Evolutionary conservation across 2,797 vertebrate genomes (phyloP), one percentile per base, ranked within the genome.

Genomic region (Notoglanidium macrostoma): DNA sequence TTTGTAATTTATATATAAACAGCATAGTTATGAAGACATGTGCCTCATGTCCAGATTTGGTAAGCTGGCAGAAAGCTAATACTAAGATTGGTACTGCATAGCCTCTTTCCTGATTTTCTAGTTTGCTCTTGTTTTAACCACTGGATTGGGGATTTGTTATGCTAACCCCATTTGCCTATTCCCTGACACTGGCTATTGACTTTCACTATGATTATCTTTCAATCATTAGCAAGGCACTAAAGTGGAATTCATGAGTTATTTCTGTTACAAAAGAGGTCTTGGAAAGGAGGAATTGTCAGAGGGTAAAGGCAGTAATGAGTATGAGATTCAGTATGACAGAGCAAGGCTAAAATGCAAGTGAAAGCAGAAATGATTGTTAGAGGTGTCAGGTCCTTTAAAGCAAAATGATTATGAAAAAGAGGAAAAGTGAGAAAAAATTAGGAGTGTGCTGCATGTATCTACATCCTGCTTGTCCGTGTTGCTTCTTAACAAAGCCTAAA

Each of bases 331-430:
- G 77, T 79, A 46, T 89, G 89, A 87, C 84, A 86, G 80, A 61
- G 54, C 77, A 59, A 61, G 35, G 87, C 84, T 61, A 82, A 90
- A 86, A 89, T 55, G 49, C n/a, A 86, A 90, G 87, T 89, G 84
- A 90, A 90, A 29, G 55, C 77, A 35, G 86, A 91, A 89, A 83
- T 54, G 86, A 51, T 87, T 87, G 46, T 89, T 76, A 44, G 7
- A 73, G 73, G 85, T 89, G 88, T 89, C 89, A 73, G 91, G 14
- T 21, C 29, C 40, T 76, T 83, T 89, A 86, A 90, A 76, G 72
- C 70, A 74, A 87, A 86, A 83, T 77, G 90, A 82, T 61, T 54
- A 59, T 65, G 87, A 91, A 89, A 89, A 84, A 89, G 87, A 82
- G 86, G 17, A 80, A 72, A 91, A 74, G 14, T 85, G 85, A 70